These are phyloP conservation scores for Syritta pipiens DNA, from an alignment of 2,888 invertebrate genomes.

Conservation along the genomic window DNA sequence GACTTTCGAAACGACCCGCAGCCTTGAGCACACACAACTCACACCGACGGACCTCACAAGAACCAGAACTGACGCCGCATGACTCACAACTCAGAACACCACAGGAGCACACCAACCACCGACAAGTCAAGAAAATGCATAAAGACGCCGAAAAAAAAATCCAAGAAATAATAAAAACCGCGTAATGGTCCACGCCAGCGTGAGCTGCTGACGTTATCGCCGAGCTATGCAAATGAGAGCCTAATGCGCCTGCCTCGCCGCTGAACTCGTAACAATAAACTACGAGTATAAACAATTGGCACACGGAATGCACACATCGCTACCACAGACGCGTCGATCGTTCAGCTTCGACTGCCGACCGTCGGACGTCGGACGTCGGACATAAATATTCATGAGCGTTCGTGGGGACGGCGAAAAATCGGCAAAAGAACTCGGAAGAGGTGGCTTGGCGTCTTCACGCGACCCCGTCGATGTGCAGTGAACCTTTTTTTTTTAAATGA, in stretches of 20 bases:
- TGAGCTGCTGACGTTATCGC: conserved; percentile 46
- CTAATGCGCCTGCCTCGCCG: conserved; percentile 26
- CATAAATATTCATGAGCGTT: neutral
- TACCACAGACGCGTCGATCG: too few species aligned
- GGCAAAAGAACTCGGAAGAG: conserved; percentile 13
- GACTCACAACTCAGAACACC: conserved; percentile 47
- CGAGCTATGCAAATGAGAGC: conserved; percentile 44
- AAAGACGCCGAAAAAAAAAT: conserved; percentile 20
- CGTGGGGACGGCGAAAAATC: too few species aligned
- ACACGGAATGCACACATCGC: conserved; percentile 28
- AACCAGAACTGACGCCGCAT: conserved; percentile 28
- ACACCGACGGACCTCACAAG: conserved; percentile 22
- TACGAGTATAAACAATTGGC: conserved; percentile 64
- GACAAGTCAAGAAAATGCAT: conserved; percentile 49
- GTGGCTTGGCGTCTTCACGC: neutral
- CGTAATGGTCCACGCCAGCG: conserved; percentile 35
- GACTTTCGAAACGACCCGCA: conserved; percentile 53
- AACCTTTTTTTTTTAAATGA: conserved; percentile 32
- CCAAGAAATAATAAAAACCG: conserved; percentile 14
- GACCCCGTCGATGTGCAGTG: too few species aligned
- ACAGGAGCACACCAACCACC: neutral
- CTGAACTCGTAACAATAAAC: conserved; percentile 52
- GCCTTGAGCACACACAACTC: conserved; percentile 43
- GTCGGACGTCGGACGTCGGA: too few species aligned
- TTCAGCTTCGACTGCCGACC: too few species aligned